phyloP scores from a whole-genome alignment of 2,113 vertebrate species.

The Gyps fulvus region DNA sequence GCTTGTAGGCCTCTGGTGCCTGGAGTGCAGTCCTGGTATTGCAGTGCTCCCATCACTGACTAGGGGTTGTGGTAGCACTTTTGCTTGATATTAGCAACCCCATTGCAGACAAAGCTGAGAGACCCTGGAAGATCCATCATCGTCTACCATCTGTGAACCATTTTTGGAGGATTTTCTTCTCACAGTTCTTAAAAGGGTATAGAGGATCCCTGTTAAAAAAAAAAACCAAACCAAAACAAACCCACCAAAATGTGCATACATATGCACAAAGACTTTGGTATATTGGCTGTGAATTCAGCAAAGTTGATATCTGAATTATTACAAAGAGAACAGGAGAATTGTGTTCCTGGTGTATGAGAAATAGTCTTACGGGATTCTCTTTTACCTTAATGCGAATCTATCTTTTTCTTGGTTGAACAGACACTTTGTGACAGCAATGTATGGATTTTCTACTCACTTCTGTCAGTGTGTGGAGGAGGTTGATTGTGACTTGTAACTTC shows the following conservation, averaged over 20 bases:
- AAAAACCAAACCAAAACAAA: neutral
- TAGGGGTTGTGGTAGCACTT: neutral
- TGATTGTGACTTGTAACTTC: neutral
- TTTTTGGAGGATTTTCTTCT: neutral
- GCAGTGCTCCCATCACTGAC: neutral
- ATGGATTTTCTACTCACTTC: neutral
- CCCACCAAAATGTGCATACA: accelerated
- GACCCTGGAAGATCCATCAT: neutral
- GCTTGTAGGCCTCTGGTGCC: neutral
- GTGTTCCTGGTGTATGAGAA: neutral
- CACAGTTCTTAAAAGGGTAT: neutral
- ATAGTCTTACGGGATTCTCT: neutral
- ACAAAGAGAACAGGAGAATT: neutral
- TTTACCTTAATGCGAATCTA: neutral
- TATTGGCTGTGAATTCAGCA: neutral
- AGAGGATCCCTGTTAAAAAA: neutral
- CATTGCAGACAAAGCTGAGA: neutral
- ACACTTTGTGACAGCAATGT: neutral
- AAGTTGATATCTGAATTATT: neutral
- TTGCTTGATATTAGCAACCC: neutral
- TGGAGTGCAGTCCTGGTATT: neutral
- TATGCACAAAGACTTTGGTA: accelerated
- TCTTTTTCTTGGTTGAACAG: neutral
- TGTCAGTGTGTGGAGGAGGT: neutral
- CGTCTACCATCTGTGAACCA: neutral